Base-by-base conservation (phyloP, 2,113 vertebrate genomes). In the Acrocephalus kingi region DNA sequence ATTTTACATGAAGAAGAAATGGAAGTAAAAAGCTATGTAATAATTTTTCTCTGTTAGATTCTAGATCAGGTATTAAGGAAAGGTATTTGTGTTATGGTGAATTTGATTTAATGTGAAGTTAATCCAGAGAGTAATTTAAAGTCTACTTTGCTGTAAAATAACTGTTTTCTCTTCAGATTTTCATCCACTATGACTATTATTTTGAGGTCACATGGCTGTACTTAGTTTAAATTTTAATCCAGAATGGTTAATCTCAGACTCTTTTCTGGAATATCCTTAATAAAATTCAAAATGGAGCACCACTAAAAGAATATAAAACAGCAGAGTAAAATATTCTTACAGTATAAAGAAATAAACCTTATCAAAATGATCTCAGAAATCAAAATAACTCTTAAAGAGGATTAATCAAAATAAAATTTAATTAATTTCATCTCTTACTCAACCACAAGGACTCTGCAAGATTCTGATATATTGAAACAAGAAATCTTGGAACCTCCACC, bases 221-320 rank as follows among this genome's bases (percentile, higher is more conserved):
- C 39, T 75, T 79, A 48, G 15, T 75, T 87, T 72, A 87, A 72
- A 95, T 82, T 82, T 93, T 94, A 95, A 94, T 90, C 45, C 63
- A 77, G 79, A 83, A 73, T 7, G 68, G 41, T 69, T 86, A 83
- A 91, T 82, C 75, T 85, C 59, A 62, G 23, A 61, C 22, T 91
- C 52, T 66, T 69, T 55, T 77, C 71, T 66, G 22, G 28, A 94
- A 85, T 30, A 54, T 4, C 13, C 3, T 67, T 59, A 59, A 28
- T 61, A 27, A 90, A 83, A 37, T 74, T 86, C 41, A 80, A 56
- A 46, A 1, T 6, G 12, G 10, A 92, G 25, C 23, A 74, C 33
- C 24, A 55, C 61, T 58, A 86, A 69, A 86, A 31, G 16, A 52
- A 66, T 22, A 76, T 22, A 73, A 87, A 87, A 28, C 13, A 85